Percentiles rank a stretch among this genome's conserved stretches.
These are phyloP conservation scores for Drepana arcuata DNA, from an alignment of 1,140 invertebrate genomes.

Conservation along the genomic window DNA sequence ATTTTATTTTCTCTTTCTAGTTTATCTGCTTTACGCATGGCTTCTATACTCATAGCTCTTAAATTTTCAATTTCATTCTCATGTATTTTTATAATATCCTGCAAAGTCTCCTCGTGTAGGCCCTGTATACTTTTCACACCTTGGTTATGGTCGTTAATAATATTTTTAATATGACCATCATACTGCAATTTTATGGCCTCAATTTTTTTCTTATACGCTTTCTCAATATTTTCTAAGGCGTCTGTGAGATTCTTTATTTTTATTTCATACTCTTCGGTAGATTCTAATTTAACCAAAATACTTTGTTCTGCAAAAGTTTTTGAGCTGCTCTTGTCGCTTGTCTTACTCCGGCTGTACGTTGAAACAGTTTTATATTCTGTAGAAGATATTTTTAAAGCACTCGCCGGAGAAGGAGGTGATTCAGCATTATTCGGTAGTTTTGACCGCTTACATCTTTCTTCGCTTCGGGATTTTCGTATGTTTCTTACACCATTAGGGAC, in stretches of 20 bases:
- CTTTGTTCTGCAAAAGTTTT: constrained; percentile 23
- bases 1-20: constrained; percentile 44
- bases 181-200: constrained; percentile 55
- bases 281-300: constrained; percentile 38
- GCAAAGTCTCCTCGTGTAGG: constrained; percentile 51
- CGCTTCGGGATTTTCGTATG: constrained; percentile 22
- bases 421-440: too few species aligned
- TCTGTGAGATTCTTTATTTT: constrained; percentile 38
- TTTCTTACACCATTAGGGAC: constrained; percentile 7
- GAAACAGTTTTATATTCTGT: constrained; percentile 18
- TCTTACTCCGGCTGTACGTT: constrained; percentile 7
- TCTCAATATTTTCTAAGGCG: constrained; percentile 44
- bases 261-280: constrained; percentile 33
- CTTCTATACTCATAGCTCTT: constrained; percentile 56
- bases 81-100: constrained; percentile 49
- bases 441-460: constrained; percentile 14
- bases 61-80: constrained; percentile 62
- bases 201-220: constrained; percentile 51
- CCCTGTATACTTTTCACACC: constrained; percentile 54
- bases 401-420: too few species aligned
- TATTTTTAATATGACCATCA: constrained; percentile 50
- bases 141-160: constrained; percentile 58
- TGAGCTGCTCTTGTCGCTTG: constrained; percentile 4
- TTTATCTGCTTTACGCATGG: constrained; percentile 48
- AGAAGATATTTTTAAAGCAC: constrained; percentile 16